Evolutionary conservation across 1,140 invertebrate genomes (phyloP).

Genomic region (Ruditapes philippinarum): DNA sequence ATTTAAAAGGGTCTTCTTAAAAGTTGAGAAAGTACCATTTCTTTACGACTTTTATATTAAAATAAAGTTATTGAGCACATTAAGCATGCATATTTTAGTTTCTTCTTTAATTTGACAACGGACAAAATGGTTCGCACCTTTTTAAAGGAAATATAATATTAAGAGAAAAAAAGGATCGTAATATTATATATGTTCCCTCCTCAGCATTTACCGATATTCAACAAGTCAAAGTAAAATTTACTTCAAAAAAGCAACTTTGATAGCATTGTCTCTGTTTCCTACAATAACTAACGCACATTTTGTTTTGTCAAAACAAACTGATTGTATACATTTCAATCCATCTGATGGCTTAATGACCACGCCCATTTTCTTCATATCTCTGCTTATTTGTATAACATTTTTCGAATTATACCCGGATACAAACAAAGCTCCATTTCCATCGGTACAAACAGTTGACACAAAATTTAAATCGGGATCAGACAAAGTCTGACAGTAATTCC

Average conservation of each 20-base stretch:
- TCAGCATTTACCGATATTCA: too few species aligned
- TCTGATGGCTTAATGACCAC: neutral
- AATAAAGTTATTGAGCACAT: too few species aligned
- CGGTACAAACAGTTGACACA: neutral
- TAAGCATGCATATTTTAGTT: too few species aligned
- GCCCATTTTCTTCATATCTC: neutral
- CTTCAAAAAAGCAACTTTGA: neutral
- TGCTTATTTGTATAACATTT: slow-evolving; percentile 8
- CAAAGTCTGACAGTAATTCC: neutral
- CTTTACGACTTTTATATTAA: too few species aligned
- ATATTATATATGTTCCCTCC: too few species aligned
- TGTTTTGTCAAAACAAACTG: slow-evolving; percentile 5
- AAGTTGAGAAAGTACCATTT: too few species aligned
- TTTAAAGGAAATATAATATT: too few species aligned
- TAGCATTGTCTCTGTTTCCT: neutral
- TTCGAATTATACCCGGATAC: neutral
- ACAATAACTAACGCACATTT: neutral
- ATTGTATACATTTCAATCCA: neutral
- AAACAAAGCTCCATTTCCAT: slow-evolving; percentile 18
- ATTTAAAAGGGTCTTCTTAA: too few species aligned
- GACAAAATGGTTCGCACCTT: too few species aligned
- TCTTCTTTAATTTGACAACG: too few species aligned
- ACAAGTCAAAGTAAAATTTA: too few species aligned
- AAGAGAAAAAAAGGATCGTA: too few species aligned
- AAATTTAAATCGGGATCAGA: neutral